These are phyloP conservation scores for Psilanteris sp. DNA, from an alignment of 1,140 invertebrate species.

Conservation along the genomic window DNA sequence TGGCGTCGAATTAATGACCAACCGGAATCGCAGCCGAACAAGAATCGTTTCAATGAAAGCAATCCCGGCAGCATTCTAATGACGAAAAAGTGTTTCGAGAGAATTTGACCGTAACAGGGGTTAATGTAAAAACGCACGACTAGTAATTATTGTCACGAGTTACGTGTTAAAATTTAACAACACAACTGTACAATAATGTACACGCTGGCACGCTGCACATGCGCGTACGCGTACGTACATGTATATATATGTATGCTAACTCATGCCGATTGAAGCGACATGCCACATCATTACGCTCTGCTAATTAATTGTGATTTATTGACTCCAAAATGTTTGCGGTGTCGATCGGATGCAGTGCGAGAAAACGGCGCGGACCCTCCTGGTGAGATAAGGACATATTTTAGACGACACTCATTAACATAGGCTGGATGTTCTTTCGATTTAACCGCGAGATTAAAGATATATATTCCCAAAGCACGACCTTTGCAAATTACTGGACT, in stretches of 20 bases:
- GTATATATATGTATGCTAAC: conserved; percentile 61
- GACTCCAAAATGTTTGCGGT: conserved; percentile 73
- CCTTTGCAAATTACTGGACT: conserved; percentile 49
- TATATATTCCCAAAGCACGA: conserved; percentile 55
- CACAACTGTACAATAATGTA: conserved; percentile 59
- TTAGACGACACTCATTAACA: conserved; percentile 67
- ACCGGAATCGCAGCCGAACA: too few species aligned
- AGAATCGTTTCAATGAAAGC: neutral
- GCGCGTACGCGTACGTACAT: conserved; percentile 50
- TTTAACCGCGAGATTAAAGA: conserved; percentile 62
- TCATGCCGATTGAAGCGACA: conserved; percentile 78
- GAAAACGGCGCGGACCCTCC: conserved; percentile 64
- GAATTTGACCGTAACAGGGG: conserved; percentile 22
- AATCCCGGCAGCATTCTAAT: conserved; percentile 3
- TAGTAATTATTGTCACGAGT: conserved; percentile 63
- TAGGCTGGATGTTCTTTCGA: conserved; percentile 61
- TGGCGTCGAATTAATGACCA: neutral
- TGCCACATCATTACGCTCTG: conserved; percentile 79
- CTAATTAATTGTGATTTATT: conserved; percentile 81
- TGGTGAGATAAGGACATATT: conserved; percentile 65
- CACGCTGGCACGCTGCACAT: conserved; percentile 44
- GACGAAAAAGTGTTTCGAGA: neutral
- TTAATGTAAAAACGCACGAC: conserved; percentile 31
- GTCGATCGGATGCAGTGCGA: conserved; percentile 66
- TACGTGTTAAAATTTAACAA: conserved; percentile 55